A percentile compares a stretch with the other conserved stretches of the same genome.
Evolutionary conservation across 2,113 vertebrate genomes (phyloP).

Genomic region (Crocuta crocuta): DNA sequence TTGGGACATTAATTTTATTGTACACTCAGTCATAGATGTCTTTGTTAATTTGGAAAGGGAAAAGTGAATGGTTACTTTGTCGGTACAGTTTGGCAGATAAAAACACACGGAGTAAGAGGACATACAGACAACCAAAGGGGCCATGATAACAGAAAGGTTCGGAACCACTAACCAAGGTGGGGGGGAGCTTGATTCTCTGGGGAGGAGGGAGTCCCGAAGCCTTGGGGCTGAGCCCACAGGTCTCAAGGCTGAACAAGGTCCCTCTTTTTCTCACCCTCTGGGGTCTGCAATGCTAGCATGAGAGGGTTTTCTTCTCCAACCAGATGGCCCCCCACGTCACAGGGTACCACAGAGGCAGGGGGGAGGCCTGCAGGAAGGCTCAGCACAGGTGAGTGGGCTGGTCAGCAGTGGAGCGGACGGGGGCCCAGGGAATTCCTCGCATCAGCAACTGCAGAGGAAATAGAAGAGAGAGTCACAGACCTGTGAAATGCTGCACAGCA

Average conservation of each 20-base stretch:
- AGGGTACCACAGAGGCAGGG: conserved; percentile 51
- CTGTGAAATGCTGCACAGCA: neutral
- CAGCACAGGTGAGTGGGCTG: conserved; percentile 49
- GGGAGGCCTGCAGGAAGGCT: conserved; percentile 40
- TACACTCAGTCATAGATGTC: conserved; percentile 47
- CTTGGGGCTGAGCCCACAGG: conserved; percentile 33
- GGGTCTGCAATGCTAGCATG: conserved; percentile 80
- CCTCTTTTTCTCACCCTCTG: conserved; percentile 82
- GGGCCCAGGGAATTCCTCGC: conserved; percentile 53
- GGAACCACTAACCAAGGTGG: conserved; percentile 33
- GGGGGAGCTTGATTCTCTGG: conserved; percentile 10
- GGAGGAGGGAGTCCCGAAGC: neutral
- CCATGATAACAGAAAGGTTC: conserved; percentile 42
- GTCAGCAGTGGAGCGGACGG: conserved; percentile 71
- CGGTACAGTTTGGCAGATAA: conserved; percentile 32
- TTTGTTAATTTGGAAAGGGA: conserved; percentile 67
- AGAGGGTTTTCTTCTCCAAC: conserved; percentile 76
- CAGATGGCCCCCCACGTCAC: conserved; percentile 53
- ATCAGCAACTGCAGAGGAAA: conserved; percentile 78
- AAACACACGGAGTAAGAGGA: conserved; percentile 20
- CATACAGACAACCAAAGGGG: neutral
- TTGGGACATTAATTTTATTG: conserved; percentile 70
- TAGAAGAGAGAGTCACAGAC: conserved; percentile 41
- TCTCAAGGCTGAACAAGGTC: conserved; percentile 60
- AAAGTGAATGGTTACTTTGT: conserved; percentile 42